Conservation (phyloP, 2,113 vertebrate genomes). For the Oncorhynchus gorbuscha region DNA sequence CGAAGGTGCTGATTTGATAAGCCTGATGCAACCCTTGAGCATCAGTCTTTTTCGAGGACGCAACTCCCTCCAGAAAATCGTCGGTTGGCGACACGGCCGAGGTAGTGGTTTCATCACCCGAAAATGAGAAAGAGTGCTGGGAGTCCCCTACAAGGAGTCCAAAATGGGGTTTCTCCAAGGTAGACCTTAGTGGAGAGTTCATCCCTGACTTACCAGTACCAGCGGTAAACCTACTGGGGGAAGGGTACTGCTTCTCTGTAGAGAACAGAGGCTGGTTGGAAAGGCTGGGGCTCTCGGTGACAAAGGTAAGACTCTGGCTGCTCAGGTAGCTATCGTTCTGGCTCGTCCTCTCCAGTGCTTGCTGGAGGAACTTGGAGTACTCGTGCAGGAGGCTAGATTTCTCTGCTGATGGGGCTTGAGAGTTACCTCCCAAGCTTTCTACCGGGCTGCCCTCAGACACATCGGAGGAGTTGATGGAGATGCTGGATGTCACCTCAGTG, state of each 20-base stretch:
- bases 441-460: slow-evolving; percentile 85
- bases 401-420: slow-evolving; percentile 83
- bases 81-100: slow-evolving; percentile 89
- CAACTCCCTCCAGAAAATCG: slow-evolving; percentile 96
- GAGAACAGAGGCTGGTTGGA: slow-evolving; percentile 90
- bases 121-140: slow-evolving; percentile 95
- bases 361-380: slow-evolving; percentile 97
- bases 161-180: slow-evolving; percentile 95
- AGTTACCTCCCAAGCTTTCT: slow-evolving; percentile 76
- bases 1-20: slow-evolving; percentile 94
- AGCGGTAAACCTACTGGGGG: slow-evolving; percentile 82
- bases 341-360: slow-evolving; percentile 98
- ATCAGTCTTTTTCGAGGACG: slow-evolving; percentile 93
- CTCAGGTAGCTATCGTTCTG: slow-evolving; percentile 99
- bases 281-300: slow-evolving; percentile 90
- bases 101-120: slow-evolving; percentile 92
- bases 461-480: slow-evolving; percentile 94
- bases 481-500: slow-evolving; percentile 95
- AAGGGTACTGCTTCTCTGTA: slow-evolving; percentile 91
- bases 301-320: slow-evolving; percentile 93
- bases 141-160: slow-evolving; percentile 94
- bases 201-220: slow-evolving; percentile 80
- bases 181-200: slow-evolving; percentile 91
- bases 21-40: slow-evolving; percentile 87
- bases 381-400: slow-evolving; percentile 98